Conservation (phyloP, 2,888 invertebrate genomes). For the Neoaliturus tenellus region DNA sequence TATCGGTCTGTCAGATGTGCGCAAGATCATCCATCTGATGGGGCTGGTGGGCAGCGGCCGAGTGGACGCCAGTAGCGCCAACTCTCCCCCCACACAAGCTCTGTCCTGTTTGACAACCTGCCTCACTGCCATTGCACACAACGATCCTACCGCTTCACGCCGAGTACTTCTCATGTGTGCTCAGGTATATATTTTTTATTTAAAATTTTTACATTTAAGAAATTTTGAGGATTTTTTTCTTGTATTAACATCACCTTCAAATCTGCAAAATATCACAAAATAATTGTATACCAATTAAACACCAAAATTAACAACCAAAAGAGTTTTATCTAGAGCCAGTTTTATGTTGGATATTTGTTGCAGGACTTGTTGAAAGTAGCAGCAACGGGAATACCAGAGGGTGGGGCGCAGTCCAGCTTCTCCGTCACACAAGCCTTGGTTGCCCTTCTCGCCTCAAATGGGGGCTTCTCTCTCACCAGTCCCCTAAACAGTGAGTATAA, state of each 20-base stretch:
- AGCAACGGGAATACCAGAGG: conserved; percentile 70
- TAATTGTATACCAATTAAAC: too few species aligned
- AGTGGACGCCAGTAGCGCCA: conserved; percentile 70
- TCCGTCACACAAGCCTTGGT: conserved; percentile 79
- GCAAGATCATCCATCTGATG: conserved; percentile 77
- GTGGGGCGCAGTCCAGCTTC: conserved; percentile 70
- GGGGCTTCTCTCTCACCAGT: conserved; percentile 69
- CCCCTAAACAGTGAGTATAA: conserved; percentile 4
- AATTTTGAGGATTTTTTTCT: too few species aligned
- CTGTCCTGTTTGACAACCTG: conserved; percentile 69
- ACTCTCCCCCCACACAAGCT: conserved; percentile 45
- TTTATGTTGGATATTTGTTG: not conserved
- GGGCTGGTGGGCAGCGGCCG: conserved; percentile 77
- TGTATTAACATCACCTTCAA: too few species aligned
- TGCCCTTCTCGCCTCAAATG: conserved; percentile 74
- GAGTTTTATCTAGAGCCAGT: too few species aligned
- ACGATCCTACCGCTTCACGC: conserved; percentile 75
- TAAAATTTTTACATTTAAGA: too few species aligned
- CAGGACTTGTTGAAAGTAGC: conserved; percentile 74
- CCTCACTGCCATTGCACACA: conserved; percentile 75
- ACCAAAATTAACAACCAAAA: too few species aligned
- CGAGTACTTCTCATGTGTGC: conserved; percentile 77
- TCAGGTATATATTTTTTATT: too few species aligned
- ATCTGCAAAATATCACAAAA: too few species aligned
- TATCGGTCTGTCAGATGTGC: conserved; percentile 76